These are phyloP conservation scores for Formica aserva DNA, from an alignment of 2,888 invertebrate genomes.

Conservation along the genomic window DNA sequence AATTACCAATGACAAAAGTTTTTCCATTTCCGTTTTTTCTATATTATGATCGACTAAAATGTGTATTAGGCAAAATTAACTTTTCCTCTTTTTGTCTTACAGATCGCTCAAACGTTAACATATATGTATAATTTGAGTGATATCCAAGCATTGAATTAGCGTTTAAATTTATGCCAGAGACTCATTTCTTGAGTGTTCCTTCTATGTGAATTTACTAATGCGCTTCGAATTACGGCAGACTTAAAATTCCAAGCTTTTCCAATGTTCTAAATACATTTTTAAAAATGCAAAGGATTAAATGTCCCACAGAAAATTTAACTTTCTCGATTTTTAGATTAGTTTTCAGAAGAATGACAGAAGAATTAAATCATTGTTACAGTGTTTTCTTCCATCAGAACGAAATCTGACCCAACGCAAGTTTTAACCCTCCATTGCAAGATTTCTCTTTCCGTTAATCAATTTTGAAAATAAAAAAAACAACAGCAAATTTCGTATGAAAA, in stretches of 20 bases:
- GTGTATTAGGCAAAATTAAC: conserved; percentile 18
- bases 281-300: conserved; percentile 4
- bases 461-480: not conserved
- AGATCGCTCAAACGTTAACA: not conserved
- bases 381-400: conserved; percentile 18
- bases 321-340: not conserved
- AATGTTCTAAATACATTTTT: not conserved
- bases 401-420: conserved; percentile 24
- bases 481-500: not conserved
- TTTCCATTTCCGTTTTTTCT: not conserved
- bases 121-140: not conserved
- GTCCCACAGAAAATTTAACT: not conserved
- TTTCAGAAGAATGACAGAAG: not conserved
- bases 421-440: conserved; percentile 34
- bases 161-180: conserved; percentile 5
- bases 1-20: conserved; percentile 26
- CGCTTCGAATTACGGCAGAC: not conserved
- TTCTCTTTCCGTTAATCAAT: not conserved
- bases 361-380: not conserved
- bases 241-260: conserved; percentile 6
- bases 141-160: not conserved
- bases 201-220: not conserved
- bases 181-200: conserved; percentile 12
- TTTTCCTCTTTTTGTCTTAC: not conserved
- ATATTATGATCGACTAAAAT: not conserved